Percentiles rank a stretch among this genome's conserved stretches.
These are phyloP conservation scores for Rhopilema esculentum DNA, from an alignment of 30 jellyfish, hydroid and myxozoan genomes.

Conservation along the genomic window DNA sequence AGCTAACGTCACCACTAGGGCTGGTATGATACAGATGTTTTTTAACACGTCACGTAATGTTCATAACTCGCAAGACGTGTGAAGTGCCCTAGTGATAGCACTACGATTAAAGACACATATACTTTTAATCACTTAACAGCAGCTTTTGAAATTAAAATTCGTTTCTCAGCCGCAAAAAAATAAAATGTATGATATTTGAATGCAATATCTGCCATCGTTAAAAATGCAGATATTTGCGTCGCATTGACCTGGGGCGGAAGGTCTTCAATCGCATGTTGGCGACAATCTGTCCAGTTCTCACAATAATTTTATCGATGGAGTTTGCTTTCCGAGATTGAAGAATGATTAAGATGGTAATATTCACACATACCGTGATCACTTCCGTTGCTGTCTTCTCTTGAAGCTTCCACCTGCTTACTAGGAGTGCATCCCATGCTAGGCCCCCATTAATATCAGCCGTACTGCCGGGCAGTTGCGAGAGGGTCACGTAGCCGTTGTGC, in stretches of 20 bases:
- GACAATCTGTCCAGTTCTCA: not conserved
- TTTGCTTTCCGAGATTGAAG: not conserved
- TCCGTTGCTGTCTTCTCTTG: conserved; percentile 65
- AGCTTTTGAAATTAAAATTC: too few relatives aligned
- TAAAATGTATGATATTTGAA: not conserved
- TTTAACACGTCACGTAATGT: too few relatives aligned
- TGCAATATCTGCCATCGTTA: not conserved
- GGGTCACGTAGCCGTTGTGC: not conserved
- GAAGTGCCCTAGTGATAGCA: too few relatives aligned
- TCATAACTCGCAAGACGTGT: too few relatives aligned
- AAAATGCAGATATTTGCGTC: not conserved
- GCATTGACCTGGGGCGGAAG: not conserved
- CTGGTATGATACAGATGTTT: too few relatives aligned
- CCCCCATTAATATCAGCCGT: conserved; percentile 44
- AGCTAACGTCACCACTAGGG: too few relatives aligned
- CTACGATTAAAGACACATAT: too few relatives aligned
- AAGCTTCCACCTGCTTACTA: conserved; percentile 81
- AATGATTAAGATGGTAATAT: not conserved
- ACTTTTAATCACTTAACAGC: too few relatives aligned
- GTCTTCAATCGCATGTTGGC: not conserved
- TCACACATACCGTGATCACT: conserved; percentile 52
- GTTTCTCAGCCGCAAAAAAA: too few relatives aligned
- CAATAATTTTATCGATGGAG: not conserved
- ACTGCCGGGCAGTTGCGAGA: conserved; percentile 61
- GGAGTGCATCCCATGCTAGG: conserved; percentile 88